Conservation (phyloP, 1,140 invertebrate species). For the Eurosta solidaginis region DNA sequence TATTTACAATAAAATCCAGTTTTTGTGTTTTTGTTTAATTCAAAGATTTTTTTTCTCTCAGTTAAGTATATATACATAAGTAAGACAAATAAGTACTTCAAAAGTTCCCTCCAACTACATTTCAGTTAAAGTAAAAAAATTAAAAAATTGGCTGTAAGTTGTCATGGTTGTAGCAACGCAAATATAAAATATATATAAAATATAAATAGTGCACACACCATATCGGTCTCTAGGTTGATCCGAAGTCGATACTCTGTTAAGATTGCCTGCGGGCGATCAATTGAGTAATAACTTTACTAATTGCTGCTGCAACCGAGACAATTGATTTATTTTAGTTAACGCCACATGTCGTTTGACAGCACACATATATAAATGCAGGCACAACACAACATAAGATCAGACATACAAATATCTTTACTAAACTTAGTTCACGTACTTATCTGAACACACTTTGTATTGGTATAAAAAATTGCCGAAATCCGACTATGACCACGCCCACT, state of each 20-base stretch:
- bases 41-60: no score
- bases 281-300: constrained; percentile 28
- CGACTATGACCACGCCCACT: no score
- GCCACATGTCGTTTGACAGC: constrained; percentile 19
- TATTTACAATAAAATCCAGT: no score
- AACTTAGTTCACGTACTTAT: no score
- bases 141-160: not conserved
- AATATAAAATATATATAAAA: not conserved
- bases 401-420: not conserved
- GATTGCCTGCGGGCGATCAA: constrained; percentile 21
- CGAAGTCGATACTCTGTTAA: not conserved
- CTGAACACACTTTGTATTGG: no score
- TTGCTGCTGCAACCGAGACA: constrained; percentile 23
- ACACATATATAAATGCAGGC: not conserved
- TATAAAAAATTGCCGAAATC: no score
- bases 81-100: no score
- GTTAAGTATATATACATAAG: no score
- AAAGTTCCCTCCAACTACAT: no score
- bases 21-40: no score
- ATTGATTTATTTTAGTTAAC: constrained; percentile 33
- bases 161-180: no score
- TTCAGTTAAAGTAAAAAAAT: no score
- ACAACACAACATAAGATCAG: not conserved
- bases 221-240: not conserved
- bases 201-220: not conserved